These are phyloP conservation scores for Agrypnus murinus DNA, from an alignment of 2,888 invertebrate species.

Conservation along the genomic window DNA sequence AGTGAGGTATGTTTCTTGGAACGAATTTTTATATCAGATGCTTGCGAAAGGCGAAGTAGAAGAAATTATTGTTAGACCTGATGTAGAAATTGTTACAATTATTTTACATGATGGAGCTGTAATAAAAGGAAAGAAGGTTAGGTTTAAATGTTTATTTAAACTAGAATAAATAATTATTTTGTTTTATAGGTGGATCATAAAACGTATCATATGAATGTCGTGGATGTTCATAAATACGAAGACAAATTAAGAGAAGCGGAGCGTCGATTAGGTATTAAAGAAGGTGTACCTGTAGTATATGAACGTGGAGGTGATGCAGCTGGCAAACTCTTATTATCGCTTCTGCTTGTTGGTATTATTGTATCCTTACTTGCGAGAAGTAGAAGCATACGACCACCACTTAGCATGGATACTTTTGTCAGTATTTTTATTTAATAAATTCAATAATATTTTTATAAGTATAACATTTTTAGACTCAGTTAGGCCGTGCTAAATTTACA, in stretches of 20 bases:
- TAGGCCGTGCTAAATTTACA: slow-evolving; percentile 92
- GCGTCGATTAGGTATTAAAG: slow-evolving; percentile 83
- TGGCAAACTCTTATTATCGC: slow-evolving; percentile 80
- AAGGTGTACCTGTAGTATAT: slow-evolving; percentile 89
- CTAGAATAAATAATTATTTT: no score
- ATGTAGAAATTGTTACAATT: slow-evolving; percentile 89
- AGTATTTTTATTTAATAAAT: slow-evolving; percentile 67
- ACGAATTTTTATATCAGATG: slow-evolving; percentile 97
- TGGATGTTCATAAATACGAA: slow-evolving; percentile 90
- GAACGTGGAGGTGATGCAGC: slow-evolving; percentile 86
- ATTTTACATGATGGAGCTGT: slow-evolving; percentile 89
- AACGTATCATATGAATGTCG: slow-evolving; percentile 89
- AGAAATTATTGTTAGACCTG: slow-evolving; percentile 88
- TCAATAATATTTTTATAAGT: not conserved
- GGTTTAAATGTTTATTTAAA: no score
- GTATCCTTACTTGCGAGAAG: slow-evolving; percentile 81
- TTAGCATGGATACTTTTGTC: slow-evolving; percentile 88
- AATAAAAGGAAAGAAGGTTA: slow-evolving; percentile 84
- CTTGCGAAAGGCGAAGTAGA: slow-evolving; percentile 95
- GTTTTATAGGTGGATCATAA: slow-evolving; percentile 76
- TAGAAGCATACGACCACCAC: slow-evolving; percentile 78
- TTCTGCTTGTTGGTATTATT: slow-evolving; percentile 80
- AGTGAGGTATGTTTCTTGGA: slow-evolving; percentile 93
- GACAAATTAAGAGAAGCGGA: slow-evolving; percentile 92
- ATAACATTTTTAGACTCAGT: slow-evolving; percentile 78